Conservation (phyloP, 2,888 invertebrate genomes). For the Drosophila rellima region DNA sequence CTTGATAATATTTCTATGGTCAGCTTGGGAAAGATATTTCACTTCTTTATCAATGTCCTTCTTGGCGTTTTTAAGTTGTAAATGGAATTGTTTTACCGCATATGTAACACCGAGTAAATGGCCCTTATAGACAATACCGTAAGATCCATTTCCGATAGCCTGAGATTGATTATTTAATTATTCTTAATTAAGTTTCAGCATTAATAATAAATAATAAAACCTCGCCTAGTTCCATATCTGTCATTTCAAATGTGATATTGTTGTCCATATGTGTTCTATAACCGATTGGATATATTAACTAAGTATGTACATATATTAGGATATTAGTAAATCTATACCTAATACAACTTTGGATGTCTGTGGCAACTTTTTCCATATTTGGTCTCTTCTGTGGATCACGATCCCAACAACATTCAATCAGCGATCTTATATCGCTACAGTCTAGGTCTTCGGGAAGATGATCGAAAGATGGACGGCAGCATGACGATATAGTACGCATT, state of each 20-base stretch:
- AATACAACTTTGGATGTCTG: not conserved
- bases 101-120: not conserved
- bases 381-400: not conserved
- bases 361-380: not conserved
- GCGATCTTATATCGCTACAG: not conserved
- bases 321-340: not conserved
- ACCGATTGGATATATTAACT: not conserved
- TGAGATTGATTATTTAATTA: not conserved
- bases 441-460: not conserved
- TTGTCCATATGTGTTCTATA: not conserved
- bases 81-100: conserved; percentile 1
- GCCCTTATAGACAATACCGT: conserved; percentile 6
- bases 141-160: conserved; percentile 8
- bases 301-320: not conserved
- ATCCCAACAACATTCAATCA: conserved; percentile 6
- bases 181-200: too few species aligned
- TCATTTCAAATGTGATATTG: not conserved
- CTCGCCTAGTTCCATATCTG: not conserved
- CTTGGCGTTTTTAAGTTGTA: not conserved
- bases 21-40: not conserved
- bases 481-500: not conserved
- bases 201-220: not conserved
- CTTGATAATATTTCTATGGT: conserved; percentile 18
- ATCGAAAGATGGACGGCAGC: not conserved
- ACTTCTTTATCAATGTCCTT: conserved; percentile 12